These are phyloP conservation scores for Acleris cristana DNA, from an alignment of 2,888 invertebrate species.

Conservation along the genomic window DNA sequence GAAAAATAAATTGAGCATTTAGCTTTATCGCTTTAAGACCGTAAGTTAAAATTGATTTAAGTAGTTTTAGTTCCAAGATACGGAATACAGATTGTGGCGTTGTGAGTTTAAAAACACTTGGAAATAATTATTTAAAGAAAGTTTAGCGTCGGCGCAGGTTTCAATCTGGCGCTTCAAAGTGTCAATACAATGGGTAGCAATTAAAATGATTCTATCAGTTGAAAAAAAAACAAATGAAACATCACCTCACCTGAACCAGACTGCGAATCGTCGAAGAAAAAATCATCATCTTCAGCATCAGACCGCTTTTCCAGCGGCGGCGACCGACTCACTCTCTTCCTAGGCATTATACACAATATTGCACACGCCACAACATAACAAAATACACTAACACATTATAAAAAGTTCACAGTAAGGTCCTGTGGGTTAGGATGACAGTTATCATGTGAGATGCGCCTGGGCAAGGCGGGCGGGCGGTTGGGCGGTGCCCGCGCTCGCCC, in stretches of 20 bases:
- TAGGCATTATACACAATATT: slow-evolving; percentile 61
- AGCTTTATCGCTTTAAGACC: too few relatives aligned
- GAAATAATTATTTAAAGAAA: too few relatives aligned
- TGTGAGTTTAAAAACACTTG: too few relatives aligned
- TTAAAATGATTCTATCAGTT: too few relatives aligned
- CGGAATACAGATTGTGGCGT: too few relatives aligned
- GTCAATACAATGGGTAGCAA: too few relatives aligned
- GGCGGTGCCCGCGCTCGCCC: slow-evolving; percentile 73
- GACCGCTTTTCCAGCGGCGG: slow-evolving; percentile 64
- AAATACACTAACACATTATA: slow-evolving; percentile 23
- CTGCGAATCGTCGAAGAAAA: slow-evolving; percentile 75
- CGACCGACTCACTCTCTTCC: slow-evolving; percentile 65
- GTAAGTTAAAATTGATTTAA: too few relatives aligned
- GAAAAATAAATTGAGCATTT: too few relatives aligned
- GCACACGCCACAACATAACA: slow-evolving; percentile 26
- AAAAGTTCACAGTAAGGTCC: slow-evolving; percentile 2
- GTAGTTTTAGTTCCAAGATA: too few relatives aligned
- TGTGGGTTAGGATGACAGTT: slow-evolving; percentile 41
- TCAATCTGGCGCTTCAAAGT: too few relatives aligned
- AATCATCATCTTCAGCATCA: slow-evolving; percentile 73
- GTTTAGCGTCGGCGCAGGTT: too few relatives aligned
- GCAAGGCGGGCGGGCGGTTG: slow-evolving; percentile 74
- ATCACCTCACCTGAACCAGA: slow-evolving; percentile 67
- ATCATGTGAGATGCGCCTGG: slow-evolving; percentile 64
- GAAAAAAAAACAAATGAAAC: neutral